phyloP scores from a whole-genome alignment of 1,140 invertebrate genomes.

The Hirudo medicinalis region DNA sequence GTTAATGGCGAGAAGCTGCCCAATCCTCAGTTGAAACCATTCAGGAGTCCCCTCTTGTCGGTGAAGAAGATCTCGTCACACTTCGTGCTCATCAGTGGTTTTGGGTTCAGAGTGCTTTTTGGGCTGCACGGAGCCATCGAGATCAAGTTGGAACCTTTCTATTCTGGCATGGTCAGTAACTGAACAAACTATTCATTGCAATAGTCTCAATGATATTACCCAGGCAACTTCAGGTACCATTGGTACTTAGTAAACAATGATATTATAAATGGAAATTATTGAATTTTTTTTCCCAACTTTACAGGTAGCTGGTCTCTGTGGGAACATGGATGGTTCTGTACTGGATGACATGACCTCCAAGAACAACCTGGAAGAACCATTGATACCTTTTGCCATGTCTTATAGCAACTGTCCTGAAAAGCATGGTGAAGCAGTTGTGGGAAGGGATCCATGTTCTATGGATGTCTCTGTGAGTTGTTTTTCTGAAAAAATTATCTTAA shows the following conservation, averaged over 20 bases:
- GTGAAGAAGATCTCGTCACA: conserved; percentile 14
- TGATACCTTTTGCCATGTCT: conserved; percentile 17
- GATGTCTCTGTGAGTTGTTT: background rate
- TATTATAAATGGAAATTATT: too few relatives aligned
- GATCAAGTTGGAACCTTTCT: conserved; percentile 15
- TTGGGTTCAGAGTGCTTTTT: conserved; percentile 13
- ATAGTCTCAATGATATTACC: too few relatives aligned
- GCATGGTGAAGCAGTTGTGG: background rate
- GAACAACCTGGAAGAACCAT: conserved; percentile 11
- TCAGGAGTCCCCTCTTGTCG: conserved; percentile 2
- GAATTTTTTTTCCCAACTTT: background rate
- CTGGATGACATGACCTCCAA: conserved; percentile 5
- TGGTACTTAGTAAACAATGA: too few relatives aligned
- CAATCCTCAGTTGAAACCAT: conserved; percentile 11
- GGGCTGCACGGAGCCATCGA: background rate
- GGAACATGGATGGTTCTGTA: conserved; percentile 17
- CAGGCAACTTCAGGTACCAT: too few relatives aligned
- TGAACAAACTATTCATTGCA: too few relatives aligned
- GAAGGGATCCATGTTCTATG: background rate
- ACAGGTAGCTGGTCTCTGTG: conserved; percentile 10
- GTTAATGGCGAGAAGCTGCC: conserved; percentile 11
- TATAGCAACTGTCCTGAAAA: conserved; percentile 9
- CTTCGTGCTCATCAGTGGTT: conserved; percentile 6
- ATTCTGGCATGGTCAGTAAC: conserved; percentile 7
- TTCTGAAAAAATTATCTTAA: background rate